A percentile compares a stretch with the other conserved stretches of the same genome.
Evolutionary conservation across 2,888 invertebrate genomes (phyloP).

Genomic region (Athalia circularis): DNA sequence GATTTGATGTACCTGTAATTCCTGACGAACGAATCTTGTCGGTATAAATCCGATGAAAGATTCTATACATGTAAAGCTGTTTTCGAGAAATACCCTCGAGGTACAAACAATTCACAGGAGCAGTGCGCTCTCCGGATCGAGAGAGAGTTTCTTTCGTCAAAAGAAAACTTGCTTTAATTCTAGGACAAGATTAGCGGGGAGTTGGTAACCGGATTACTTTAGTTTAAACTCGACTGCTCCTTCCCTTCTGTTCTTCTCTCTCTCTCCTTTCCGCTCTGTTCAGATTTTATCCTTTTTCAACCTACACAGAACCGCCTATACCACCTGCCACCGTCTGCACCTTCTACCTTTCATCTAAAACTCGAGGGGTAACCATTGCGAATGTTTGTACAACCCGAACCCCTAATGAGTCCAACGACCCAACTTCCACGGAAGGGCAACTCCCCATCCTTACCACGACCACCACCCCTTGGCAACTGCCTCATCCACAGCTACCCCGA

Average conservation of each 20-base stretch:
- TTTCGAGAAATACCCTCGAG: neutral
- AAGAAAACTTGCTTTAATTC: conserved; percentile 61
- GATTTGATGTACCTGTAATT: too few relatives aligned
- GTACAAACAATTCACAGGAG: too few relatives aligned
- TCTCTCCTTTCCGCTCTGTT: conserved; percentile 29
- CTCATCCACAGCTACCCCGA: neutral
- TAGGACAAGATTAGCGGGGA: conserved; percentile 59
- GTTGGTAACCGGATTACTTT: conserved; percentile 59
- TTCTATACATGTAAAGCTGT: neutral
- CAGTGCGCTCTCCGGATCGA: neutral
- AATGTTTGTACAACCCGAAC: conserved; percentile 47
- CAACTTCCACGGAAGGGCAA: conserved; percentile 33
- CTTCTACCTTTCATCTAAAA: conserved; percentile 20
- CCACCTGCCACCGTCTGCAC: conserved; percentile 13
- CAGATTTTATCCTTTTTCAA: neutral
- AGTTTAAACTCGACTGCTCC: conserved; percentile 56
- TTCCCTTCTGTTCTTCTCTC: conserved; percentile 47
- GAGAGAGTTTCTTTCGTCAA: conserved; percentile 45
- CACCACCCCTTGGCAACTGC: neutral
- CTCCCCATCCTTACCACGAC: neutral
- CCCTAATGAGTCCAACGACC: conserved; percentile 47
- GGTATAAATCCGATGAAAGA: too few relatives aligned
- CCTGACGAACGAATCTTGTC: too few relatives aligned
- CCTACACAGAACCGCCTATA: neutral
- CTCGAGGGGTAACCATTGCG: conserved; percentile 44